These are phyloP conservation scores for Charanyca ferruginea DNA, from an alignment of 2,888 invertebrate genomes.

Conservation along the genomic window DNA sequence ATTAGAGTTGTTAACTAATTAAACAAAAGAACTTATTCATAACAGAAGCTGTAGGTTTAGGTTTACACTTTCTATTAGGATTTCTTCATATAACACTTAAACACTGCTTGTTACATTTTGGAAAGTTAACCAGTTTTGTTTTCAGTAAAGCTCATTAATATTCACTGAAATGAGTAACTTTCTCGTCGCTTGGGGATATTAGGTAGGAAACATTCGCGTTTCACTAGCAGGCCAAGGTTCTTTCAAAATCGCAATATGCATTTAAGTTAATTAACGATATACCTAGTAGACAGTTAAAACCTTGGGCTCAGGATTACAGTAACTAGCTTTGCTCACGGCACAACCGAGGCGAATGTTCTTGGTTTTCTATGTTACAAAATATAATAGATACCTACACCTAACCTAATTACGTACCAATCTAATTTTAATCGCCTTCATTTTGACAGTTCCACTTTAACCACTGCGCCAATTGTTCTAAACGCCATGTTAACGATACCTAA, in stretches of 20 bases:
- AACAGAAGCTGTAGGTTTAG: conserved; percentile 2
- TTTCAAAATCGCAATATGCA: conserved; percentile 47
- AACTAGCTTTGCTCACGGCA: conserved; percentile 8
- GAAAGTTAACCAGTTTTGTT: conserved; percentile 60
- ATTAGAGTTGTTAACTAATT: neutral
- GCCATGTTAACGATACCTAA: neutral
- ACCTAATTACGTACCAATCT: no score
- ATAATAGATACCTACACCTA: neutral
- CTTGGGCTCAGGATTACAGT: conserved; percentile 33
- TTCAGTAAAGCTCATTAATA: conserved; percentile 59
- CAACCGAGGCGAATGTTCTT: conserved; percentile 11
- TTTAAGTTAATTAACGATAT: conserved; percentile 38
- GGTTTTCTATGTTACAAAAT: conserved; percentile 10
- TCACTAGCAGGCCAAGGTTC: conserved; percentile 52
- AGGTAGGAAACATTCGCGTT: conserved; percentile 48
- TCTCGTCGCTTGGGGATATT: conserved; percentile 53
- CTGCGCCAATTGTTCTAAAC: neutral
- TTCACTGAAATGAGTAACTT: conserved; percentile 60
- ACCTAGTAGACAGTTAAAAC: conserved; percentile 37
- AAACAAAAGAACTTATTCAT: neutral
- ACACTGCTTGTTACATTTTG: conserved; percentile 37
- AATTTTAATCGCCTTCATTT: no score
- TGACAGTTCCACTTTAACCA: neutral
- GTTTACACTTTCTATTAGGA: conserved; percentile 12
- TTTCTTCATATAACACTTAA: conserved; percentile 23